These are phyloP conservation scores for Sitta europaea DNA, from an alignment of 2,113 vertebrate genomes.

Conservation along the genomic window DNA sequence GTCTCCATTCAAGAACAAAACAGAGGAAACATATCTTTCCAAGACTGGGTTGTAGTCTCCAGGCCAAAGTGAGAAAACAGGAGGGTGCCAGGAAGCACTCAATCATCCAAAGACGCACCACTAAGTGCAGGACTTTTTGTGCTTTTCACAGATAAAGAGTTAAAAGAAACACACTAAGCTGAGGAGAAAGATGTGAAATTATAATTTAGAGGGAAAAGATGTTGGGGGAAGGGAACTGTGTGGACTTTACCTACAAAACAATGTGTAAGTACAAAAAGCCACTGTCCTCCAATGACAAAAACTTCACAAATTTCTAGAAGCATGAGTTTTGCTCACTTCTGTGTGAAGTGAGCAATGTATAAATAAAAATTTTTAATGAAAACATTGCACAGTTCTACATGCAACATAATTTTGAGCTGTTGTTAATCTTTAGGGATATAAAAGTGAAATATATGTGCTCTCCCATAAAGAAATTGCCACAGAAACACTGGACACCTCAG, in stretches of 20 bases:
- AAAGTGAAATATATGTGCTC: background rate
- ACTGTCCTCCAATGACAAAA: background rate
- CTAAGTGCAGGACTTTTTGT: background rate
- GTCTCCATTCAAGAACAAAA: background rate
- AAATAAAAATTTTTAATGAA: background rate
- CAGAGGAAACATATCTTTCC: background rate
- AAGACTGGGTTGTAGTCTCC: background rate
- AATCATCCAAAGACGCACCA: background rate
- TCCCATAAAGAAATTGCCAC: background rate
- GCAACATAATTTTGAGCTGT: background rate
- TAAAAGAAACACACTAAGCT: background rate
- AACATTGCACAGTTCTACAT: background rate
- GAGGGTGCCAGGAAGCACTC: background rate
- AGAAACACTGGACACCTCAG: background rate
- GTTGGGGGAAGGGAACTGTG: rapidly evolving
- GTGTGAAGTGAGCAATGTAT: background rate
- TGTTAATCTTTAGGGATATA: background rate
- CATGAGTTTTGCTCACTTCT: background rate
- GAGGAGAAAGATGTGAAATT: background rate
- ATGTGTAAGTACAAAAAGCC: background rate
- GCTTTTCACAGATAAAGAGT: background rate
- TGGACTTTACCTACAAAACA: background rate
- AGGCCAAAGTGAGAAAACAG: background rate
- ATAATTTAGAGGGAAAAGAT: background rate
- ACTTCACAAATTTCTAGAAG: background rate